These are phyloP conservation scores for Malurus alboscapulatus DNA, from an alignment of 2,113 vertebrate genomes.

Conservation along the genomic window DNA sequence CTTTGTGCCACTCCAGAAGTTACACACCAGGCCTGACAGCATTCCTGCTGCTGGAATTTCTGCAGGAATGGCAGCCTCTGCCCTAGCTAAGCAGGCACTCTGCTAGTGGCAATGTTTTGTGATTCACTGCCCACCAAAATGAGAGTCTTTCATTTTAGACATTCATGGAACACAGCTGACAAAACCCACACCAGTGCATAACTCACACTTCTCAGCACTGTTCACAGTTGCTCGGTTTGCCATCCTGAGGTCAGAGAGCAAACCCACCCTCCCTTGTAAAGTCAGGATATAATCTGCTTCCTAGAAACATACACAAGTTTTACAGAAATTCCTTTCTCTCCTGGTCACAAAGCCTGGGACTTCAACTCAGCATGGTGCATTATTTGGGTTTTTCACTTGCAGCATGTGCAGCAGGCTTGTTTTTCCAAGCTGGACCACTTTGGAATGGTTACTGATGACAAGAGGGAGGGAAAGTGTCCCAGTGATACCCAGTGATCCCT, in stretches of 20 bases:
- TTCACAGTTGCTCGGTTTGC: neutral
- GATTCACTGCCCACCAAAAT: neutral
- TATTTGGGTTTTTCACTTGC: neutral
- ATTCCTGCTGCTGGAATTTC: neutral
- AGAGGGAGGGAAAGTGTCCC: neutral
- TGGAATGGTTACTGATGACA: neutral
- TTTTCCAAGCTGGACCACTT: neutral
- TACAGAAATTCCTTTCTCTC: neutral
- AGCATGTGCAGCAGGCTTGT: neutral
- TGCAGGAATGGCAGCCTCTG: neutral
- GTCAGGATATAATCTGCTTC: neutral
- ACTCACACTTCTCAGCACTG: neutral
- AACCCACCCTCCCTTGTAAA: neutral
- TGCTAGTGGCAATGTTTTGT: neutral
- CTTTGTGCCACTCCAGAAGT: neutral
- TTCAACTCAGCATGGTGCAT: neutral
- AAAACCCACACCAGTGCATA: neutral
- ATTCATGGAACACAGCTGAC: neutral
- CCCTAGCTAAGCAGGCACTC: neutral
- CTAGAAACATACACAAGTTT: neutral
- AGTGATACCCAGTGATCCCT: neutral
- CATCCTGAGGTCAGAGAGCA: neutral
- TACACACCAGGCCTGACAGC: neutral
- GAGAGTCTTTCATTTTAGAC: neutral
- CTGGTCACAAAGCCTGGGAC: neutral